phyloP scores from a whole-genome alignment of 2,113 vertebrate species.

The Bos indicus region DNA sequence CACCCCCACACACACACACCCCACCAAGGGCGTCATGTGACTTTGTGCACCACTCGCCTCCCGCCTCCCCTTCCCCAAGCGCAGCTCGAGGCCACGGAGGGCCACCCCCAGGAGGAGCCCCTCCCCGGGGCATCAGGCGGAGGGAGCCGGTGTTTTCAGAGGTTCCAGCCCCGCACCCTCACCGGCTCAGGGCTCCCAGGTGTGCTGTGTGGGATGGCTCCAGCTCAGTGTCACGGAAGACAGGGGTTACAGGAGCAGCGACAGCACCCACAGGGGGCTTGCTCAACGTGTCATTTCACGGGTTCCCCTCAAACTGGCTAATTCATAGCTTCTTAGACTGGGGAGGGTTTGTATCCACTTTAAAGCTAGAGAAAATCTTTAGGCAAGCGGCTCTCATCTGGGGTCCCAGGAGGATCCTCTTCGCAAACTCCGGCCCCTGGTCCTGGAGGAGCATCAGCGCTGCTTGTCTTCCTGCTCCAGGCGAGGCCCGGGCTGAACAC shows the following conservation, averaged over 20 bases:
- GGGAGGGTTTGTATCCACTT: background rate
- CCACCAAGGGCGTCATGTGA: background rate
- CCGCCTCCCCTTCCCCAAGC: background rate
- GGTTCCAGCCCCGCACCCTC: accelerated
- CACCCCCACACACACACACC: no score
- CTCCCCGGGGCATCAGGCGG: background rate
- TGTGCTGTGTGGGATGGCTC: background rate
- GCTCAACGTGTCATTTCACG: background rate
- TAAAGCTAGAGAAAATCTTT: background rate
- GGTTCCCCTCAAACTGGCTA: background rate
- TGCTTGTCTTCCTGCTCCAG: no score
- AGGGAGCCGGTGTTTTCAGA: background rate
- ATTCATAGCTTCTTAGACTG: background rate
- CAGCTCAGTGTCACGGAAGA: background rate
- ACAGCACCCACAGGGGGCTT: background rate
- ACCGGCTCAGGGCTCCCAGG: no score
- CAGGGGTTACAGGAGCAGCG: background rate
- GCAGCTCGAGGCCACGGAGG: background rate
- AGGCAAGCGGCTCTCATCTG: background rate
- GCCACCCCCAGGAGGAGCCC: no score
- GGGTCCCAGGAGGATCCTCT: background rate
- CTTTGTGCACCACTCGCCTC: background rate
- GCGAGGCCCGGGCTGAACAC: no score
- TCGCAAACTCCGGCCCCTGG: background rate
- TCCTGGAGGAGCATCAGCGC: background rate